Percentiles rank a stretch among this genome's conserved stretches.
Conservation (phyloP, 2,888 invertebrate species). For the Acanthosepion lycidas region DNA sequence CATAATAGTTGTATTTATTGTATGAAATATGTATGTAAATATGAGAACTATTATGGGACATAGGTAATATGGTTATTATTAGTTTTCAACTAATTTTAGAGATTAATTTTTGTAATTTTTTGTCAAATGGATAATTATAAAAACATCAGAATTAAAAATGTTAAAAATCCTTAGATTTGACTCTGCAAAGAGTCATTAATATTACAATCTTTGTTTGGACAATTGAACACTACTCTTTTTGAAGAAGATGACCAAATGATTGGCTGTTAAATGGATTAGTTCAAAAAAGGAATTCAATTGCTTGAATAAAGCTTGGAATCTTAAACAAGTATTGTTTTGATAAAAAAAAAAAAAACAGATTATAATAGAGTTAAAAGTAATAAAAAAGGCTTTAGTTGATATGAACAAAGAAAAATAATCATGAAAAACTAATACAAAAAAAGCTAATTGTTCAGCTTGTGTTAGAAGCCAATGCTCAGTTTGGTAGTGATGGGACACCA, state of each 20-base stretch:
- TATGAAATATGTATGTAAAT: too few relatives aligned
- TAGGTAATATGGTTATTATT: background rate
- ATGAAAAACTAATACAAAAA: background rate
- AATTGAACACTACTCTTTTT: too few relatives aligned
- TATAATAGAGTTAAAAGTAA: background rate
- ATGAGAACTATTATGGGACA: background rate
- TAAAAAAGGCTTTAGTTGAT: background rate
- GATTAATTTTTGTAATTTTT: background rate
- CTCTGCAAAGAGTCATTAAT: background rate
- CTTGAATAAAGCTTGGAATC: too few relatives aligned
- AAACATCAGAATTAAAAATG: background rate
- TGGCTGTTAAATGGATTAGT: too few relatives aligned
- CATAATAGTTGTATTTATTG: too few relatives aligned
- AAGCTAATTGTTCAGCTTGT: background rate
- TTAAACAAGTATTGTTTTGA: too few relatives aligned
- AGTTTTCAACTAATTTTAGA: background rate
- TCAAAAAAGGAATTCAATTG: too few relatives aligned
- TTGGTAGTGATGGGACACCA: background rate
- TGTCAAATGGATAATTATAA: background rate
- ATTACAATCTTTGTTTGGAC: background rate
- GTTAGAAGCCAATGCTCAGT: background rate
- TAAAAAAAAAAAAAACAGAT: too few relatives aligned
- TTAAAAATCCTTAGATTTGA: background rate
- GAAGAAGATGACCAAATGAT: too few relatives aligned
- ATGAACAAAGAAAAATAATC: background rate